phyloP scores from a whole-genome alignment of 2,113 vertebrate species.

The Balaenoptera acutorostrata region DNA sequence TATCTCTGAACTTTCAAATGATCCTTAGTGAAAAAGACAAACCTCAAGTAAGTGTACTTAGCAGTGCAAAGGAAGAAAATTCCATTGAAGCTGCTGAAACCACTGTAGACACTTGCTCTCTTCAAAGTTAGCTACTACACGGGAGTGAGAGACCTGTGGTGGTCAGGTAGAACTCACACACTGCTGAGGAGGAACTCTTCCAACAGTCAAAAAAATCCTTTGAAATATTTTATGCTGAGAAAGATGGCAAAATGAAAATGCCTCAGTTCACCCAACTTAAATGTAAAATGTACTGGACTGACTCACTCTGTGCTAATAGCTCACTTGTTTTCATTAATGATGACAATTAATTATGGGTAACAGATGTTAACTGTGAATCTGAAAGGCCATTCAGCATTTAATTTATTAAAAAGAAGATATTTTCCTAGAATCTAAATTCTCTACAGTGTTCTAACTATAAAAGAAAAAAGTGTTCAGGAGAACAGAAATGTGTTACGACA shows the following conservation, averaged over 20 bases:
- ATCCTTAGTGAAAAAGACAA: not conserved
- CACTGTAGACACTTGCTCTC: not conserved
- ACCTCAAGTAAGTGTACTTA: not conserved
- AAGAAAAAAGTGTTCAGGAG: not conserved
- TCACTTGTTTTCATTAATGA: not conserved
- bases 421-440: slow-evolving; percentile 12
- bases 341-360: slow-evolving; percentile 40
- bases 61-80: not conserved
- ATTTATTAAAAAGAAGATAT: slow-evolving; percentile 28
- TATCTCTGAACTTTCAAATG: not conserved
- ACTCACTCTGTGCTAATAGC: not conserved
- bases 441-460: not conserved
- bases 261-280: not conserved
- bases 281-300: not conserved
- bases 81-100: not conserved
- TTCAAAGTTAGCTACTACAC: not conserved
- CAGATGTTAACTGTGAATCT: slow-evolving; percentile 40
- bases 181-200: not conserved
- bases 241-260: not conserved
- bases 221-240: not conserved
- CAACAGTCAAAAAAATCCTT: not conserved
- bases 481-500: not conserved
- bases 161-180: rapidly evolving
- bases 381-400: slow-evolving; percentile 35
- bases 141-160: too few relatives aligned